These are phyloP conservation scores for Buceros bicornis DNA, from an alignment of 2,797 vertebrate species.

Conservation along the genomic window DNA sequence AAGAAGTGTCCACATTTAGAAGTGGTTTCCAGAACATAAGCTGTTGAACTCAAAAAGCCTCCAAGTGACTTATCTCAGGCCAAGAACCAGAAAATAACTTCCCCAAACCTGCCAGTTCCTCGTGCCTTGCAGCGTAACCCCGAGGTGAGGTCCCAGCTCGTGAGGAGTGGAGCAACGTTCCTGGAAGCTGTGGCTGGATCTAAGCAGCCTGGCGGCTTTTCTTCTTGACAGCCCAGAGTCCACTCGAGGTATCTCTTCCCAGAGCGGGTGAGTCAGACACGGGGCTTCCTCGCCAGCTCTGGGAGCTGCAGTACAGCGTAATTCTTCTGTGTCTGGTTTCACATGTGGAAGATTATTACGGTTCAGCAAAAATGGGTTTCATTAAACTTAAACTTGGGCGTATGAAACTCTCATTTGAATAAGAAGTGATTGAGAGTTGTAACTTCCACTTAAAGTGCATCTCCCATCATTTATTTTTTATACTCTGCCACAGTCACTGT, in stretches of 20 bases:
- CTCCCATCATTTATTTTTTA: slow-evolving; percentile 70
- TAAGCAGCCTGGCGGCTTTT: neutral
- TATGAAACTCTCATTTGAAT: slow-evolving; percentile 51
- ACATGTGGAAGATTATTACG: neutral
- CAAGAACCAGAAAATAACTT: neutral
- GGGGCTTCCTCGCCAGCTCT: neutral
- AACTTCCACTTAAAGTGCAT: slow-evolving; percentile 55
- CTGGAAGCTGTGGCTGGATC: neutral
- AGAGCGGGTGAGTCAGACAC: neutral
- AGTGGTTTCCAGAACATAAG: neutral
- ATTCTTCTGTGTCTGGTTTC: neutral
- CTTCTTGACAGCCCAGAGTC: neutral
- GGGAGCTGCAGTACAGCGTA: neutral
- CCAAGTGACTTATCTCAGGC: neutral
- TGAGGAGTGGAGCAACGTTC: neutral
- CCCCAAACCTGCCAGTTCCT: neutral
- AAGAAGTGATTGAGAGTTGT: slow-evolving; percentile 33
- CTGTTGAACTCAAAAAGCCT: neutral
- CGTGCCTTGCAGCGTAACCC: neutral
- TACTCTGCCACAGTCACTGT: neutral
- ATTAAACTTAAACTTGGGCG: neutral
- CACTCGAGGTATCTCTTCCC: neutral
- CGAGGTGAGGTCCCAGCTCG: rapidly evolving
- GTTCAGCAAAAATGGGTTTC: slow-evolving; percentile 9
- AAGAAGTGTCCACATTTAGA: neutral